These are phyloP conservation scores for Microtus richardsoni DNA, from an alignment of 2,113 vertebrate species.

Conservation along the genomic window DNA sequence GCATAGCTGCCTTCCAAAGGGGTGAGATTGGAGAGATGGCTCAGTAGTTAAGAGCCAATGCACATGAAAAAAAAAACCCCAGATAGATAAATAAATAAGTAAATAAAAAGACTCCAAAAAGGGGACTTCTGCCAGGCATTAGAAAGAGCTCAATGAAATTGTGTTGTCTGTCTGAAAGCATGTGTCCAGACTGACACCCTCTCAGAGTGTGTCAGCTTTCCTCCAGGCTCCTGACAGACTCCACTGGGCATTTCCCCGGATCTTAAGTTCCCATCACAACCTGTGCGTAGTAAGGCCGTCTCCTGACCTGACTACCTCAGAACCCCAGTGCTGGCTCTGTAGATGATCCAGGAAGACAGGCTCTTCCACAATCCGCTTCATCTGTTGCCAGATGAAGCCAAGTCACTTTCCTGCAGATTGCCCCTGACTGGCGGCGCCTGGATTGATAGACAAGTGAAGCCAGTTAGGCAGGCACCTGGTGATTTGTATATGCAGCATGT, in stretches of 20 bases:
- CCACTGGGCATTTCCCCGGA: rapidly evolving
- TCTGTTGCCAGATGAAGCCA: constrained; percentile 25
- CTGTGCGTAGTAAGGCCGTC: background rate
- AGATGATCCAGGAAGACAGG: background rate
- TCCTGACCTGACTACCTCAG: background rate
- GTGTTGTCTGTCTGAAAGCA: background rate
- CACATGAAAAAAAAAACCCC: background rate
- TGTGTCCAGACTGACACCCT: background rate
- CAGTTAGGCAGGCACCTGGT: constrained; percentile 60
- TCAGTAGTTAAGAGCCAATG: background rate
- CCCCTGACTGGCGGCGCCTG: constrained; percentile 44
- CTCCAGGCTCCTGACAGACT: background rate
- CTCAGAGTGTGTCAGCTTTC: rapidly evolving
- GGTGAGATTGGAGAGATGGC: background rate
- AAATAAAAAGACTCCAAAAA: background rate
- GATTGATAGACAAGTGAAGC: constrained; percentile 63
- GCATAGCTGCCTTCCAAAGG: constrained; percentile 89
- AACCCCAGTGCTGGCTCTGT: background rate
- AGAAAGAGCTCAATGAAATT: background rate
- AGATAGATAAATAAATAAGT: background rate
- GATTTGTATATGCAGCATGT: constrained; percentile 71
- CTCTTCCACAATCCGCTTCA: background rate
- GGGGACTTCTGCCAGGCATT: background rate
- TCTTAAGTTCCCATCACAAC: background rate
- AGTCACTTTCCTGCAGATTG: background rate